A percentile compares a stretch with the other conserved stretches of the same genome.
Conservation (phyloP, 2,888 invertebrate genomes). For the Phlogophora meticulosa region DNA sequence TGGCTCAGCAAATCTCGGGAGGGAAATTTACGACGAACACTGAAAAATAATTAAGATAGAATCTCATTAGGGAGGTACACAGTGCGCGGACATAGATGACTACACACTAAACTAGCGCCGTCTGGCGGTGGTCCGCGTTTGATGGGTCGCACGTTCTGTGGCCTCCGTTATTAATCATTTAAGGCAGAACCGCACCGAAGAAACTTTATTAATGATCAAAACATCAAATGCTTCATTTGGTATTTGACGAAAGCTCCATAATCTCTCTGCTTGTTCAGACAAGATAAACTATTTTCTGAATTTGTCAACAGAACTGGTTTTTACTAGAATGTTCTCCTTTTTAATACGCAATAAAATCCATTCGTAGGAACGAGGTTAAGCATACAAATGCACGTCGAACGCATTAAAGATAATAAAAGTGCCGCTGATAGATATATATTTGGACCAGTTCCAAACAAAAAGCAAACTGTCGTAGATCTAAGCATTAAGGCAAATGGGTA, state of each 20-base stretch:
- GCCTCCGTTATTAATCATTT: conserved; percentile 41
- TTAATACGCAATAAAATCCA: conserved; percentile 64
- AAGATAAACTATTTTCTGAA: conserved; percentile 26
- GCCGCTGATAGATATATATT: conserved; percentile 64
- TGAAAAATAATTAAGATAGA: conserved; percentile 85
- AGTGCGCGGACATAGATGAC: conserved; percentile 57
- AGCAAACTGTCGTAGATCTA: conserved; percentile 64
- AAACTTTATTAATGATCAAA: conserved; percentile 48
- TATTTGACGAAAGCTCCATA: conserved; percentile 38
- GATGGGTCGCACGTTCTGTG: conserved; percentile 24
- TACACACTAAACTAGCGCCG: conserved; percentile 43
- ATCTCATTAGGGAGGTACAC: conserved; percentile 79
- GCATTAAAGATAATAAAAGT: conserved; percentile 66
- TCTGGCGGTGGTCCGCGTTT: conserved; percentile 22
- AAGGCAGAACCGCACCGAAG: conserved; percentile 26
- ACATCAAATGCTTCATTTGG: conserved; percentile 48
- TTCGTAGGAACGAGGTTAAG: conserved; percentile 46
- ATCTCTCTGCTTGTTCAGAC: conserved; percentile 32
- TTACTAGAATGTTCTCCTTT: conserved; percentile 33
- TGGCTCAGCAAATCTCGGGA: conserved; percentile 77
- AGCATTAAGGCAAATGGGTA: conserved; percentile 70
- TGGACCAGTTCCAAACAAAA: conserved; percentile 72
- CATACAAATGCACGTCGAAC: conserved; percentile 63
- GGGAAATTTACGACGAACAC: conserved; percentile 80
- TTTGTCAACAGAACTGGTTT: conserved; percentile 37